Base-by-base conservation (phyloP, 37 sponge, comb jelly and placozoan species). In the Corticium candelabrum region DNA sequence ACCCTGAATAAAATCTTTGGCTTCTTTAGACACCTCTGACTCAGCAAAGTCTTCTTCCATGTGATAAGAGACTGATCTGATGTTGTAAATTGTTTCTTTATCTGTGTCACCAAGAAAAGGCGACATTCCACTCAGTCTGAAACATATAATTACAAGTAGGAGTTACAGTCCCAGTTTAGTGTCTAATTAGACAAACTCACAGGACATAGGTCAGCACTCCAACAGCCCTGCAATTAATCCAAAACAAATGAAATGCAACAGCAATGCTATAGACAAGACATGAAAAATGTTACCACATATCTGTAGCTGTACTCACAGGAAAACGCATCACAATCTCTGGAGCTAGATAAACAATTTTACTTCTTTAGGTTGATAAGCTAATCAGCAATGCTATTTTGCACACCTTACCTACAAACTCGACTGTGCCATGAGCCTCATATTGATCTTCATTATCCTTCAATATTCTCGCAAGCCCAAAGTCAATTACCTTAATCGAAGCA, bases 61-160 rank as follows among this genome's bases (percentile, higher is more conserved):
- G 38, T 90, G 88, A 34, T 70, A 87, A 37, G 89, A 91, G 3
- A 84, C 90, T 32, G 62, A 33, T 11, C 88, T 56, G 35, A 93
- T 83, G 82, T 85, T 93, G 33, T 68, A 40, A 21, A 90, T 69
- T 0, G 94, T 93, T 69, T 93, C 94, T 67, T 40, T 78, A 37
- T 93, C 94, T 41, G 79, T 41, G 35, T 93, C 94, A 29, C 94
- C 94, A 21, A 93, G 84, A 74, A 93, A 93, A 3, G 94, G 94
- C 36, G 94, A 93, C 62, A 82, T 74, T 4, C 94, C 94, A 40
- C 90, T 93, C 68, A 93, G 40, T 72, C 94, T 87, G 3, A 35
- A 76, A 34, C 3, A 2, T 27, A 1, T 15, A n/a, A 29, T 41
- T 50, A 35, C 3, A 71, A 31, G 70, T 15, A 81, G 1, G 4